Conservation (phyloP, 1,140 invertebrate genomes). For the Potamilus streckersoni region DNA sequence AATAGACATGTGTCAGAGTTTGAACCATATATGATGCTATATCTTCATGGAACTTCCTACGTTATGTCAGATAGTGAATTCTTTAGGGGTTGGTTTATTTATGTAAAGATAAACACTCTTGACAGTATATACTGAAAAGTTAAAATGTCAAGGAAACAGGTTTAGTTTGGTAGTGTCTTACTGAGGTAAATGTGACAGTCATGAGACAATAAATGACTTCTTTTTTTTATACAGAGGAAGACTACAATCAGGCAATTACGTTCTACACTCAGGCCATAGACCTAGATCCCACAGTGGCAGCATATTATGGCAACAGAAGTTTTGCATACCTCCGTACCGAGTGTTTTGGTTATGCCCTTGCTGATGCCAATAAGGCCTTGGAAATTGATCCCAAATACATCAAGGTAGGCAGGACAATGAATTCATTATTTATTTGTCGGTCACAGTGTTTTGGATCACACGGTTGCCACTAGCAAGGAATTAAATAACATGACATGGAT, state of each 20-base stretch:
- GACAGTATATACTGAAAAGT: neutral
- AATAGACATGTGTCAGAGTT: too few species aligned
- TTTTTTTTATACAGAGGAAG: constrained; percentile 80
- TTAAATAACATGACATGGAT: neutral
- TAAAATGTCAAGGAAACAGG: neutral
- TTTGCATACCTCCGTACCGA: constrained; percentile 93
- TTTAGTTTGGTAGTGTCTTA: neutral
- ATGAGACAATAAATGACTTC: neutral
- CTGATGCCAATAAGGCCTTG: constrained; percentile 92
- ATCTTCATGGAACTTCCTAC: too few species aligned
- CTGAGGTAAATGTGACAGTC: neutral
- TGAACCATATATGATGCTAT: too few species aligned
- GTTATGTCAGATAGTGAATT: too few species aligned
- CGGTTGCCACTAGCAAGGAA: neutral
- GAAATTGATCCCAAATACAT: constrained; percentile 90
- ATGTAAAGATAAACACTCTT: too few species aligned
- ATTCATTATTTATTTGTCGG: neutral
- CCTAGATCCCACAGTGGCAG: constrained; percentile 81
- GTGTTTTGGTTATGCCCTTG: constrained; percentile 92
- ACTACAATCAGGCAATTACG: constrained; percentile 89
- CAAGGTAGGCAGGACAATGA: constrained; percentile 77
- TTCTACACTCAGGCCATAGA: constrained; percentile 93
- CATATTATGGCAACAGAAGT: constrained; percentile 87
- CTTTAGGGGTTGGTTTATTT: too few species aligned
- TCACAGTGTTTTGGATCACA: neutral